A percentile compares a stretch with the other conserved stretches of the same genome.
Evolutionary conservation across 1,140 invertebrate genomes (phyloP).

Genomic region (Chironomus tepperi): DNA sequence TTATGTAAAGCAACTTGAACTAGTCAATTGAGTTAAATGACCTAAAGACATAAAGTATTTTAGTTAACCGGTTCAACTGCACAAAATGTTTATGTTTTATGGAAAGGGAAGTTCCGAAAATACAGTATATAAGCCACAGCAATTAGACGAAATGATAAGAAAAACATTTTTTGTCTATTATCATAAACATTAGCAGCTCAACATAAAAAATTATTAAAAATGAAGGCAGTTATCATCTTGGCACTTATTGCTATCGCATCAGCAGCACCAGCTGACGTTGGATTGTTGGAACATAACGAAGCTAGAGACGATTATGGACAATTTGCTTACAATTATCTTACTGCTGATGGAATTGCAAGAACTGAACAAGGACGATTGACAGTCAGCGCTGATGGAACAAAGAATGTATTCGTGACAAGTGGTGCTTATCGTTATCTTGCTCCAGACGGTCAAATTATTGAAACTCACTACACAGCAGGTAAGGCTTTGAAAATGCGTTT

Average conservation of each 20-base stretch:
- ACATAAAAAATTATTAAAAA: not conserved
- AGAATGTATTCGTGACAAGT: slow-evolving; percentile 28
- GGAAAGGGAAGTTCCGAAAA: too few species aligned
- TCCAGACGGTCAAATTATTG: not conserved
- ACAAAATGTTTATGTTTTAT: too few species aligned
- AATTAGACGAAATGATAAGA: too few species aligned
- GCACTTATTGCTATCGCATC: slow-evolving; percentile 1
- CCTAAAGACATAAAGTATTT: too few species aligned
- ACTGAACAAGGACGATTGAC: slow-evolving; percentile 29
- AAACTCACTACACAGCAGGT: not conserved
- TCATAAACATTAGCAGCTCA: too few species aligned
- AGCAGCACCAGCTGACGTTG: slow-evolving; percentile 24
- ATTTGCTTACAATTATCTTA: slow-evolving; percentile 28
- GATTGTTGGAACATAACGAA: slow-evolving; percentile 26
- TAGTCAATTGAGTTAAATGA: too few species aligned
- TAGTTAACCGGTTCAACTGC: too few species aligned
- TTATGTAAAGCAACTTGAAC: too few species aligned
- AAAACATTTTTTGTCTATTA: too few species aligned
- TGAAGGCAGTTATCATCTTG: not conserved
- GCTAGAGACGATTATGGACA: slow-evolving; percentile 29
- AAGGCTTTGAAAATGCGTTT: too few species aligned
- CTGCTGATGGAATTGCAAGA: slow-evolving; percentile 28
- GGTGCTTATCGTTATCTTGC: slow-evolving; percentile 22
- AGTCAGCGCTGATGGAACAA: slow-evolving; percentile 26
- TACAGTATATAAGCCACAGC: too few species aligned